Evolutionary conservation across 2,888 invertebrate genomes (phyloP), one percentile per base, ranked within the genome.

Genomic region (Papilio gigon): DNA sequence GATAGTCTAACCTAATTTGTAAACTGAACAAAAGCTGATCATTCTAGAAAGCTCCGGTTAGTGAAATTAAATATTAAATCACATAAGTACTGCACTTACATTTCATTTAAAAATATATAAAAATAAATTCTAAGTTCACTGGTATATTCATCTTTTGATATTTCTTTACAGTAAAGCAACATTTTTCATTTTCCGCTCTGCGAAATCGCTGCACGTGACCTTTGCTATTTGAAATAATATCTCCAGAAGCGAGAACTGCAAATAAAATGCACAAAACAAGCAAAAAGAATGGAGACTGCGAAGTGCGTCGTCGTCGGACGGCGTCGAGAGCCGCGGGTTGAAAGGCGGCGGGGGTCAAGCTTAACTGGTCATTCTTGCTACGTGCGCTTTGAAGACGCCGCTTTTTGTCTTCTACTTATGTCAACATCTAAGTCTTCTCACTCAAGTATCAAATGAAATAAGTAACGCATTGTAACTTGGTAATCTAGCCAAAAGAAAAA

Each of bases 231-330:
- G 27, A 30, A n/a, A 27, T 42, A 42, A 42, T 27, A n/a, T 53
- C 53, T 53, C 14, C 30, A n/a, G 53, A 56, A 56, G 53, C 53
- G 53, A 53, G 53, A 53, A 27, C 27, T 27, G 8, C 30, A 30
- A 56, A 56, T 30, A 56, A 56, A 56, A 56, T 30, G 30, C 27
- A 30, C 53, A 30, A 56, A 30, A 56, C 53, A 30, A 56, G 17
- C 9, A 17, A 4, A 30, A 30, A 56, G 47, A 47, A 47, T 47
- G 47, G 22, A 12, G 30, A 27, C n/a, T 27, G 30, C 30, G 17
- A 56, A 56, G 53, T 5, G 8, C n/a, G 27, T 53, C n/a, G 27
- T n/a, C 8, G n/a, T 25, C 9, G 30, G 4, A 30, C n/a, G 27
- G 11, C 25, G 22, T 8, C 27, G 53, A n/a, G 53, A 56, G n/a